Evolutionary conservation across 1,140 invertebrate genomes (phyloP).

Genomic region (Psix sp.): DNA sequence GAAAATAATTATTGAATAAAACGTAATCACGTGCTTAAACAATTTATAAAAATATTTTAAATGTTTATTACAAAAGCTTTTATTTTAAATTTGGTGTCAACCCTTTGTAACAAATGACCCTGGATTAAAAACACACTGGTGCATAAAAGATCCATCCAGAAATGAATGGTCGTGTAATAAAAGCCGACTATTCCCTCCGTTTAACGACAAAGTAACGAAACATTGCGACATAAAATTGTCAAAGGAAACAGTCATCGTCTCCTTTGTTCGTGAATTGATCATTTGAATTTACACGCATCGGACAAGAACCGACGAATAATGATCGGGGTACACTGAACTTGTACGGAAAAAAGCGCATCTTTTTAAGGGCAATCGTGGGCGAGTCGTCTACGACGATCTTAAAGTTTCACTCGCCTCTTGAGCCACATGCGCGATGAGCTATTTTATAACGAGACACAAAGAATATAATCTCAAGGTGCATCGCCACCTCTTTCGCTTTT

Average conservation of each 20-base stretch:
- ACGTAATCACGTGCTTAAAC: too few relatives aligned
- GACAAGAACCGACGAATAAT: slow-evolving; percentile 41
- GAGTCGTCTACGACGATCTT: slow-evolving; percentile 50
- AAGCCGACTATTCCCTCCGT: neutral
- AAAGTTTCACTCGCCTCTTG: slow-evolving; percentile 42
- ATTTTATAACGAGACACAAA: slow-evolving; percentile 53
- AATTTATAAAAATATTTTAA: too few relatives aligned
- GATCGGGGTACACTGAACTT: slow-evolving; percentile 55
- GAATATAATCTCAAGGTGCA: slow-evolving; percentile 63
- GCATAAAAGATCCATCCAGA: too few relatives aligned
- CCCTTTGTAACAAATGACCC: too few relatives aligned
- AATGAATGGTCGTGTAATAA: slow-evolving; percentile 6
- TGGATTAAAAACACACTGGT: too few relatives aligned
- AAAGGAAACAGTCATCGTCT: slow-evolving; percentile 44
- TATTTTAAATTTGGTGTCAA: too few relatives aligned
- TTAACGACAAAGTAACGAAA: slow-evolving; percentile 11
- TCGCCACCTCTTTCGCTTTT: slow-evolving; percentile 54
- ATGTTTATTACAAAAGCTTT: too few relatives aligned
- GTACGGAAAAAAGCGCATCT: slow-evolving; percentile 50
- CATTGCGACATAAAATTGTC: slow-evolving; percentile 16
- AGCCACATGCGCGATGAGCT: slow-evolving; percentile 33
- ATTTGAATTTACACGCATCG: slow-evolving; percentile 54
- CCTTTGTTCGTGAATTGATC: slow-evolving; percentile 50
- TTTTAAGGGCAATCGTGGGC: slow-evolving; percentile 61
- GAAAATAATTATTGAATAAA: too few relatives aligned